phyloP scores from a whole-genome alignment of 2,797 vertebrate species.

The Mastacembelus armatus region DNA sequence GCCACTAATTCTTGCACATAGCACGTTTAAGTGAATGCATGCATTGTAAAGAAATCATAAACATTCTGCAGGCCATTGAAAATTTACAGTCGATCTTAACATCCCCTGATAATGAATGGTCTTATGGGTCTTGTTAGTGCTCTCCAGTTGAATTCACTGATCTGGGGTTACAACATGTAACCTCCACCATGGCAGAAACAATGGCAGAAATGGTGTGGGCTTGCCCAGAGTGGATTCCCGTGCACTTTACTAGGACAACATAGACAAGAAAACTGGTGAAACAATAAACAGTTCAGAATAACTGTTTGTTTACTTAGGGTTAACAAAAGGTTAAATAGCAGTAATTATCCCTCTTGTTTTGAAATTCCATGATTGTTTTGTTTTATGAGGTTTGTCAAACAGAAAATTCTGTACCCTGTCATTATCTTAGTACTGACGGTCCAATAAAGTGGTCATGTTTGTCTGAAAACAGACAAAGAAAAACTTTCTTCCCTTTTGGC shows the following conservation, averaged over 20 bases:
- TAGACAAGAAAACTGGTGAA: conserved; percentile 31
- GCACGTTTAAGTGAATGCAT: neutral
- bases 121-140: neutral
- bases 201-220: conserved; percentile 65
- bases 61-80: too few species aligned
- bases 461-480: conserved; percentile 48
- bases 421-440: conserved; percentile 50
- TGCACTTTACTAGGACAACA: conserved; percentile 51
- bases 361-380: conserved; percentile 38
- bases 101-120: neutral
- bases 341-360: conserved; percentile 43
- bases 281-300: conserved; percentile 46
- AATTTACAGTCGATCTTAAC: neutral
- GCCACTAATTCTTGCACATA: too few species aligned
- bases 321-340: conserved; percentile 22
- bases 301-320: conserved; percentile 41
- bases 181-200: conserved; percentile 73
- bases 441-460: conserved; percentile 40
- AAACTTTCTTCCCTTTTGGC: conserved; percentile 27
- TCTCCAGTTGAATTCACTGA: conserved; percentile 19
- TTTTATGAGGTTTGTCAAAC: conserved; percentile 47
- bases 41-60: neutral
- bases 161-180: conserved; percentile 39
- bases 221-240: conserved; percentile 73
- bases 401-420: conserved; percentile 18